Base-by-base conservation (phyloP, 2,888 invertebrate genomes). In the Macrostomum cliftonense region DNA sequence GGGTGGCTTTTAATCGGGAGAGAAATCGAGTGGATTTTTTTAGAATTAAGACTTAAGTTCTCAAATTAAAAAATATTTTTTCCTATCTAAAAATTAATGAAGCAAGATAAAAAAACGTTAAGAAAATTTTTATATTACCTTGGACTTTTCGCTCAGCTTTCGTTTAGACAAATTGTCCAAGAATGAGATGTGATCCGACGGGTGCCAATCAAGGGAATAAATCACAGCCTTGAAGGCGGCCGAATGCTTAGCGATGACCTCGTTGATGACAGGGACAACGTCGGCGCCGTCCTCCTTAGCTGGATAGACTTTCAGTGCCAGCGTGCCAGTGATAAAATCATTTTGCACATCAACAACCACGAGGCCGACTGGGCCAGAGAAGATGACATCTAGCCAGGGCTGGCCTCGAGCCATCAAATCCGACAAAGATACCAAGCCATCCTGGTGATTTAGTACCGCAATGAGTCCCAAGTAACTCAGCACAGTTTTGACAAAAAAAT, bases 161-260 rank as follows among this genome's bases (percentile, higher is more conserved):
- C 48, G 37, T 16, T 37, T 47, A 12, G 46, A 77, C 50, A 88
- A 78, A 71, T 93, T 93, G 67, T 93, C 91, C 57, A 88, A 81
- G 72, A 95, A 95, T 9, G 91, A 91, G 39, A 93, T 85, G 71
- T 89, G 89, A 73, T 89, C 82, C 39, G 80, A 79, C 0, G 93
- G 93, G 74, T 95, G 95, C 91, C 93, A 95, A 74, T 95, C 95
- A 59, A 84, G 75, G 0, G 91, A 86, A 73, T 91, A 95, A 71
- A 86, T 84, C 42, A 87, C 79, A 28, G 80, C 78, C 72, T 88
- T 83, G 69, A 89, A 91, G 48, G 54, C 28, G 28, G 28, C 28
- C 4, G 20, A 13, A 5, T 17, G 20, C 14, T 36, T 39, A n/a
- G 21, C 39, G 7, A 52, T 48, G 37, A 88, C 73, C 39, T 78